Evolutionary conservation across 2,888 invertebrate species (phyloP).

Genomic region (Euzetes globulus): DNA sequence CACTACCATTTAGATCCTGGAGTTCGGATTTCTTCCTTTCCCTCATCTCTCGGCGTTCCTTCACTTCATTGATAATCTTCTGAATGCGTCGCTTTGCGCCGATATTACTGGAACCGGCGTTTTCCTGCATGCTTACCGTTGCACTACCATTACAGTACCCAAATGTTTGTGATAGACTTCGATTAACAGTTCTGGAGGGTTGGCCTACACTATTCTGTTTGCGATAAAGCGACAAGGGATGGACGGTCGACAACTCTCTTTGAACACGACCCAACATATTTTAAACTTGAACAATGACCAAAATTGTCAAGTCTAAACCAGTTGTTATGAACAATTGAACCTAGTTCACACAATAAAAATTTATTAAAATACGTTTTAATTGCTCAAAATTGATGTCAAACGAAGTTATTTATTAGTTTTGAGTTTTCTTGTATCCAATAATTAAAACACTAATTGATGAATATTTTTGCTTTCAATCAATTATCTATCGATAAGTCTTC

Average conservation of each 20-base stretch:
- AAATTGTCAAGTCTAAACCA: too few relatives aligned
- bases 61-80: constrained; percentile 12
- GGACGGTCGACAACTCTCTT: not conserved
- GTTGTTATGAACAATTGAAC: too few relatives aligned
- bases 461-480: too few relatives aligned
- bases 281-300: not conserved
- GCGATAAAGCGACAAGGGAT: not conserved
- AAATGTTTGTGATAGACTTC: too few relatives aligned
- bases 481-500: too few relatives aligned
- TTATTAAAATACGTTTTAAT: too few relatives aligned
- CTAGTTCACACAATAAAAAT: too few relatives aligned
- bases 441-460: too few relatives aligned
- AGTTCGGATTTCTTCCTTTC: constrained; percentile 14
- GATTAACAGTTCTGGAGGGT: too few relatives aligned
- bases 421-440: too few relatives aligned
- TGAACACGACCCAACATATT: constrained; percentile 8
- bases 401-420: too few relatives aligned
- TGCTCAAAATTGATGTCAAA: too few relatives aligned
- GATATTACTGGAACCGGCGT: not conserved
- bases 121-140: not conserved
- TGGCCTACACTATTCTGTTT: not conserved
- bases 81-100: not conserved
- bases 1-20: not conserved
- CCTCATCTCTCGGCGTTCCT: constrained; percentile 17
- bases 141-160: not conserved